phyloP scores from a whole-genome alignment of 2,797 vertebrate species.

The Aselliscus stoliczkanus region DNA sequence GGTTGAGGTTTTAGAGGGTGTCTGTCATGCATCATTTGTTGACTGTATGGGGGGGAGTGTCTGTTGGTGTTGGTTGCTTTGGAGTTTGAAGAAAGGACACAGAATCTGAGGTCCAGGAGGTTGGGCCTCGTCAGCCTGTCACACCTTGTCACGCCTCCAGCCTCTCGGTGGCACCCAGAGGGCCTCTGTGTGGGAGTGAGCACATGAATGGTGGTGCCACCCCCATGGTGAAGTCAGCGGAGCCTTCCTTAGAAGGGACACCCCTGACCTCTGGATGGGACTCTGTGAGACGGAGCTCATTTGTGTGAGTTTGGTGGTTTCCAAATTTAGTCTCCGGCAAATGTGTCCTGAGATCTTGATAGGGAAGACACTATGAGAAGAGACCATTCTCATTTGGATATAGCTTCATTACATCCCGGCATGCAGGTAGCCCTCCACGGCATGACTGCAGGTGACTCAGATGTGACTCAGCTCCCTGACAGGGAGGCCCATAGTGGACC shows the following conservation, averaged over 20 bases:
- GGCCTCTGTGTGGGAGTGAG: rapidly evolving
- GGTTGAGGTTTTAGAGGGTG: rapidly evolving
- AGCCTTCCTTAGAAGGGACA: neutral
- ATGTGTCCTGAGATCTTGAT: neutral
- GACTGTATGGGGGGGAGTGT: rapidly evolving
- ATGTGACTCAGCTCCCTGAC: neutral
- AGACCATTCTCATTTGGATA: neutral
- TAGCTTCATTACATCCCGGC: rapidly evolving
- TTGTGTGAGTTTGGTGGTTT: neutral
- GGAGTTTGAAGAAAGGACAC: neutral
- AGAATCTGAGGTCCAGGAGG: neutral
- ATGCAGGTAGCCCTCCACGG: rapidly evolving
- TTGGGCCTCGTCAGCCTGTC: neutral
- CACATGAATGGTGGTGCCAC: rapidly evolving
- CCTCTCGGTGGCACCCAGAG: rapidly evolving
- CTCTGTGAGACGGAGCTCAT: neutral
- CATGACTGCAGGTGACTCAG: neutral
- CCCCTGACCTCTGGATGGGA: no score
- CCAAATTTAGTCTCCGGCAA: neutral
- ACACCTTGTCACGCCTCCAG: neutral
- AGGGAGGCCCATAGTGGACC: neutral
- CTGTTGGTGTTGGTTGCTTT: no score
- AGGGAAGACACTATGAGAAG: neutral
- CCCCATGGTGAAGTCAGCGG: rapidly evolving
- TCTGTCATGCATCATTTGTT: neutral